Conservation (phyloP, 2,113 vertebrate genomes). For the Oxyruncus cristatus region DNA sequence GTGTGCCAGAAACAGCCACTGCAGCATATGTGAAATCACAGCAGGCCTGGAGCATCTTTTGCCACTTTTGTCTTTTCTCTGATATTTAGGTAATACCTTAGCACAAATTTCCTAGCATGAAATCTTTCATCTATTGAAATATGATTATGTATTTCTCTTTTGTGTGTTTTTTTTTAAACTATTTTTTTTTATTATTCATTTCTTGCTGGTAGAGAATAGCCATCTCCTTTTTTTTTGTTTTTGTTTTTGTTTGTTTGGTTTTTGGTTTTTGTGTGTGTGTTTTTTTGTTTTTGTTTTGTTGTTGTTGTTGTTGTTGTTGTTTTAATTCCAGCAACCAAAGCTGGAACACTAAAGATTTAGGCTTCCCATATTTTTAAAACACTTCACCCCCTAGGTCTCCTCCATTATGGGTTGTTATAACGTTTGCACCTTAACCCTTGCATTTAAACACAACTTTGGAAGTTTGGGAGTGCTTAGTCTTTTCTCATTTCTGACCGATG, state of each 20-base stretch:
- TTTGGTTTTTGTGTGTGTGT: no score
- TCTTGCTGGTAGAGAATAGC: not conserved
- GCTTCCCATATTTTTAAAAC: not conserved
- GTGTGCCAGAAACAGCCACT: not conserved
- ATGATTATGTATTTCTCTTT: not conserved
- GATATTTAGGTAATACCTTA: not conserved
- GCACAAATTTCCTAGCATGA: not conserved
- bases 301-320: no score
- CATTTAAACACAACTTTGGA: not conserved
- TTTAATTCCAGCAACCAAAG: not conserved
- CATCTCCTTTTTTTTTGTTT: not conserved
- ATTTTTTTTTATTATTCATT: not conserved
- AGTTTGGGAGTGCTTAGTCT: not conserved
- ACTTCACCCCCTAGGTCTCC: not conserved
- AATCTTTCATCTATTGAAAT: not conserved
- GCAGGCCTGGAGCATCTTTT: not conserved
- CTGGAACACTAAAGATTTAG: not conserved
- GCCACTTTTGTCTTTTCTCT: not conserved
- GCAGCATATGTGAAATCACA: not conserved
- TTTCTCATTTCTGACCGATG: not conserved
- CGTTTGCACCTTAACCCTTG: not conserved
- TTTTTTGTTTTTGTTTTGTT: not conserved
- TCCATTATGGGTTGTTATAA: fast-evolving
- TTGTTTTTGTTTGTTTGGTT: no score
- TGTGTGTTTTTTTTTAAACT: no score